Evolutionary conservation across 2,888 invertebrate species (phyloP).

Genomic region (Thysanoteuthis rhombus): DNA sequence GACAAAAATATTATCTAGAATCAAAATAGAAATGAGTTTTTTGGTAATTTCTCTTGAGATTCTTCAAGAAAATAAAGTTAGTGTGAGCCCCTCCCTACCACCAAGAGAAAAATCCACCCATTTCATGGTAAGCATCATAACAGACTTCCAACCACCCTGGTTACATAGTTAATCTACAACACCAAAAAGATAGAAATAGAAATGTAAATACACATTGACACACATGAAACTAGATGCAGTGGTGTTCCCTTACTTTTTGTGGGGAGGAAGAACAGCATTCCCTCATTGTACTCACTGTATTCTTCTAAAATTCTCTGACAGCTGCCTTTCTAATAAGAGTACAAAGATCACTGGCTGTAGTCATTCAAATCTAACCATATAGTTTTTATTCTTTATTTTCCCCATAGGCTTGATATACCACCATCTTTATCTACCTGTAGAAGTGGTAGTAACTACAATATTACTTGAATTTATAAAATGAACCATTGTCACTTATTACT

Average conservation of each 20-base stretch:
- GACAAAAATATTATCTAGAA: not conserved
- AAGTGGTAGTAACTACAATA: no score
- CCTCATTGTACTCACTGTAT: no score
- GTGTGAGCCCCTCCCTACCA: not conserved
- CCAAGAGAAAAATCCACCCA: not conserved
- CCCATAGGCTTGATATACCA: no score
- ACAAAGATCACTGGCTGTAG: not conserved
- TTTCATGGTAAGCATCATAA: not conserved
- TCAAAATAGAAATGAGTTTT: not conserved
- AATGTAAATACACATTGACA: not conserved
- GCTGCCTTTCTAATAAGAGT: no score
- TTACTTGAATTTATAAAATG: no score
- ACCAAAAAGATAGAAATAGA: not conserved
- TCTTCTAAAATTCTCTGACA: no score
- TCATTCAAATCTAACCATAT: not conserved
- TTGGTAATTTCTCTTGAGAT: not conserved
- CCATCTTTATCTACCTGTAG: no score
- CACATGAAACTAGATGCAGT: no score
- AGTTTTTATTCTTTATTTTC: no score
- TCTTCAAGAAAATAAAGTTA: not conserved
- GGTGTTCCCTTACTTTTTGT: no score
- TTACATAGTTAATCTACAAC: not conserved
- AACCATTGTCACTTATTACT: no score
- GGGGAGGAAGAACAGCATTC: no score
- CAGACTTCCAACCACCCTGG: not conserved